Conservation (phyloP, 2,888 invertebrate species). For the Xestia rhomboidea region DNA sequence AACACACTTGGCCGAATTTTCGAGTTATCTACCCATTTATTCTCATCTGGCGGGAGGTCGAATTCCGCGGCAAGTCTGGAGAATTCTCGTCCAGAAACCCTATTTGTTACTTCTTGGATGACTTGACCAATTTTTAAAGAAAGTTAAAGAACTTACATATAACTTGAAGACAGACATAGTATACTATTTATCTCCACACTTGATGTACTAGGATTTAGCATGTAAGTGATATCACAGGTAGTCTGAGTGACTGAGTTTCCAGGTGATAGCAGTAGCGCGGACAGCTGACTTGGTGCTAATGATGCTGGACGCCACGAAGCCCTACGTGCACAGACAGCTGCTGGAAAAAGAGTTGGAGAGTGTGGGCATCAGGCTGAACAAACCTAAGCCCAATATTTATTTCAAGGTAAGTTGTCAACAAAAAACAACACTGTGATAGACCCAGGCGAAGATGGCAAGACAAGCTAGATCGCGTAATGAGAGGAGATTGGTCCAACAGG, state of each 20-base stretch:
- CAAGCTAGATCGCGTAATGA: background rate
- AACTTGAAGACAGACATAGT: background rate
- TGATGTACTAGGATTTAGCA: background rate
- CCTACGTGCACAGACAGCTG: conserved; percentile 97
- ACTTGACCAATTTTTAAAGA: background rate
- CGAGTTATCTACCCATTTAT: no score
- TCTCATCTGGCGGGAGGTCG: background rate
- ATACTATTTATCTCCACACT: background rate
- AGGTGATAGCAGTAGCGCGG: conserved; percentile 99
- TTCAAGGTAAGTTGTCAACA: conserved; percentile 95
- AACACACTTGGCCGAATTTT: background rate
- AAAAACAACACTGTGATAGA: background rate
- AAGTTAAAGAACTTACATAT: background rate
- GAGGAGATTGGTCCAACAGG: background rate
- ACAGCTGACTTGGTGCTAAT: conserved; percentile 99
- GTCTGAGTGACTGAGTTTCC: conserved; percentile 29
- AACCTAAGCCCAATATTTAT: conserved; percentile 98
- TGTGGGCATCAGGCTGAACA: conserved; percentile 99
- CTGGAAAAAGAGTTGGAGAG: conserved; percentile 98
- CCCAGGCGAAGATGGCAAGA: background rate
- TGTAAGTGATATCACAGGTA: background rate
- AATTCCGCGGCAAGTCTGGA: background rate
- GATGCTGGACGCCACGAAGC: conserved; percentile 99
- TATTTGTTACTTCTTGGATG: background rate
- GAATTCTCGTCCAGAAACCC: background rate